These are phyloP conservation scores for Morinoia aosen DNA, from an alignment of 2,888 invertebrate genomes.

Conservation along the genomic window DNA sequence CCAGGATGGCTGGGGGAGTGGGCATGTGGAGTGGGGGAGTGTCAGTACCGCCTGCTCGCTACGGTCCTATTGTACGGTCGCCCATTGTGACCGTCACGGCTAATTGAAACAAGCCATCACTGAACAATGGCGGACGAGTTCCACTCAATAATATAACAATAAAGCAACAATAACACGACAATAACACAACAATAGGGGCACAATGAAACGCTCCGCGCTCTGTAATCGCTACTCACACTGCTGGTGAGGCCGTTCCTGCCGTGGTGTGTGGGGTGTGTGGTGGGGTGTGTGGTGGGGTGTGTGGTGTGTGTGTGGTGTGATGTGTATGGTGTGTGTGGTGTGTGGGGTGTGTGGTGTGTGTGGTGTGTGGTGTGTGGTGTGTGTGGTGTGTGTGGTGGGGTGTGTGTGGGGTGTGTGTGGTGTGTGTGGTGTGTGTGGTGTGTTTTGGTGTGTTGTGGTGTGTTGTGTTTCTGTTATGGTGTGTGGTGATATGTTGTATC, in stretches of 20 bases:
- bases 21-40: too few species aligned
- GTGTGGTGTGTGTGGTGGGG: too few species aligned
- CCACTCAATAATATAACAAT: constrained; percentile 12
- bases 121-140: constrained; percentile 1
- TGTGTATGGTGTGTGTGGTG: too few species aligned
- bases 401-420: too few species aligned
- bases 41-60: too few species aligned
- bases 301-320: background rate
- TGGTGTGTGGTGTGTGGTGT: background rate
- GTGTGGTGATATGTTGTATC: background rate
- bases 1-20: too few species aligned
- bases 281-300: background rate
- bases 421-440: too few species aligned
- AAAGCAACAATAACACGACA: constrained; percentile 18
- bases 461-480: too few species aligned
- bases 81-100: constrained; percentile 19
- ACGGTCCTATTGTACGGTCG: background rate
- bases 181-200: background rate
- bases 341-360: too few species aligned
- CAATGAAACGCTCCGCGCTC: background rate
- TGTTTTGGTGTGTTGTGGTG: too few species aligned
- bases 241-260: background rate
- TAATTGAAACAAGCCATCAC: constrained; percentile 29
- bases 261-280: background rate
- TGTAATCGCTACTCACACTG: background rate